Conservation (phyloP, 2,797 vertebrate genomes). For the Sebastes taczanowskii region DNA sequence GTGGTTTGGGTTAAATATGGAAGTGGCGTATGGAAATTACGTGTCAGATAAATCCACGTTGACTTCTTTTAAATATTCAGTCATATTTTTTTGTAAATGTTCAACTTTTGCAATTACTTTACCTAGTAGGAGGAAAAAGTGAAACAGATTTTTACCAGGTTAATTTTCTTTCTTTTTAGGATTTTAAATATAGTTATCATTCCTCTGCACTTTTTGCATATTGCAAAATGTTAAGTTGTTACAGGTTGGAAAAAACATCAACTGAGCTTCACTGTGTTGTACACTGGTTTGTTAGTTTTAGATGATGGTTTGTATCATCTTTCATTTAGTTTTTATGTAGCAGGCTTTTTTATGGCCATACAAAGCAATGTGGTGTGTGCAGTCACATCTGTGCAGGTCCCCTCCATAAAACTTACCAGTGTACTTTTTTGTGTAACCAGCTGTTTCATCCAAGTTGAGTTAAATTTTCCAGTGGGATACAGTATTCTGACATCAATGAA, state of each 20-base stretch:
- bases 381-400: not conserved
- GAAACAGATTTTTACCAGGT: not conserved
- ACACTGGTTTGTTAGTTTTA: not conserved
- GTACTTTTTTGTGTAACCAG: not conserved
- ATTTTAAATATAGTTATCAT: not conserved
- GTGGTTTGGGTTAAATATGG: too few species aligned
- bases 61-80: too few species aligned
- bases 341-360: not conserved
- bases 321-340: not conserved
- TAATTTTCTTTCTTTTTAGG: not conserved
- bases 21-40: too few species aligned
- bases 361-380: not conserved
- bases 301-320: not conserved
- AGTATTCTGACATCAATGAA: not conserved
- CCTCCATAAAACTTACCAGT: not conserved
- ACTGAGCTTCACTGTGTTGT: not conserved
- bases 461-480: not conserved
- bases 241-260: not conserved
- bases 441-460: not conserved
- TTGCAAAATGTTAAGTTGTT: not conserved
- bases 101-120: not conserved
- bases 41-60: too few species aligned
- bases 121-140: not conserved
- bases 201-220: not conserved
- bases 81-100: not conserved